Conservation (phyloP, 1,140 invertebrate genomes). For the Euwallacea fornicatus region DNA sequence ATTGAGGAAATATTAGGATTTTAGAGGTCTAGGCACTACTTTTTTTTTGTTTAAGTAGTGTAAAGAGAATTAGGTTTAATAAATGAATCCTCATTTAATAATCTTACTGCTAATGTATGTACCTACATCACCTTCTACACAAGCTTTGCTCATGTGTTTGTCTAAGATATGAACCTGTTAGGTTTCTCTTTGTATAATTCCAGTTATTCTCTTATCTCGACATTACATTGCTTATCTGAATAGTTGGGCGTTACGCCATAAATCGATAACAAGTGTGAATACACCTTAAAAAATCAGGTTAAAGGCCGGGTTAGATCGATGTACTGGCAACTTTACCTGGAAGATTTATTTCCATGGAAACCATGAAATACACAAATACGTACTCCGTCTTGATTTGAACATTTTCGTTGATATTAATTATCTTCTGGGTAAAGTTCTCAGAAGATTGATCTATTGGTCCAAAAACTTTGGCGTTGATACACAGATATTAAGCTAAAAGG, state of each 20-base stretch:
- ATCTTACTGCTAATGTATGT: no score
- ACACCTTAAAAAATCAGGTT: neutral
- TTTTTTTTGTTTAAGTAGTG: no score
- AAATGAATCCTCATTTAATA: no score
- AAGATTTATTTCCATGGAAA: neutral
- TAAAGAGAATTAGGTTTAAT: no score
- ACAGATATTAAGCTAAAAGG: neutral
- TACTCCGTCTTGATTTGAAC: neutral
- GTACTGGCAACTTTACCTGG: neutral
- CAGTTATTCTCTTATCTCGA: neutral
- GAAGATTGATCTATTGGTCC: no score
- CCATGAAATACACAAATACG: neutral
- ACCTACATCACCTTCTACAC: no score
- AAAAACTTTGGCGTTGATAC: no score
- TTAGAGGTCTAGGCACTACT: no score
- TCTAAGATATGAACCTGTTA: conserved; percentile 6
- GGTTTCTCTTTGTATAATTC: neutral
- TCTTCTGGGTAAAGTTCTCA: neutral
- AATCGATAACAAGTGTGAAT: conserved; percentile 10
- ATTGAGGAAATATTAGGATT: no score
- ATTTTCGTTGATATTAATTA: neutral
- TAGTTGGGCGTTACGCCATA: conserved; percentile 7
- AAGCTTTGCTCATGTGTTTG: neutral
- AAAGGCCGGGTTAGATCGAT: conserved; percentile 1
- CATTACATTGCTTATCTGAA: neutral